Evolutionary conservation across 2,113 vertebrate species (phyloP).

Genomic region (Arothron firmamentum): DNA sequence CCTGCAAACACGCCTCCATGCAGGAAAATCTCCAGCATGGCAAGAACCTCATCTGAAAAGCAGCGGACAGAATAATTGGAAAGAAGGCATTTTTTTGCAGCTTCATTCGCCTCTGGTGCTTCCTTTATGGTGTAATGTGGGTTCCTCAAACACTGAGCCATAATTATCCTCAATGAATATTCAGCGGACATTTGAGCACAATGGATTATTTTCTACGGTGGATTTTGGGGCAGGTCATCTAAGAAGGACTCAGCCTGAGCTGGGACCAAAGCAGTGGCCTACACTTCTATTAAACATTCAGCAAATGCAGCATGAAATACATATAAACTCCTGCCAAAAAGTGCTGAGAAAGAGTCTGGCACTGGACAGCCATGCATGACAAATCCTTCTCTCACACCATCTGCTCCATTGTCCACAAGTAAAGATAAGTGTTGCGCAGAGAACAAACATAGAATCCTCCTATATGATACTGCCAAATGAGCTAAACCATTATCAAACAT

Average conservation of each 20-base stretch:
- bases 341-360: conserved; percentile 60
- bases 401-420: conserved; percentile 66
- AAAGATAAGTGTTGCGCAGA: conserved; percentile 63
- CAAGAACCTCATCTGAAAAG: not conserved
- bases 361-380: conserved; percentile 61
- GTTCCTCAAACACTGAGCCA: conserved; percentile 11
- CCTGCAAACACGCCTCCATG: no score
- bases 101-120: conserved; percentile 4
- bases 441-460: conserved; percentile 41
- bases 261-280: conserved; percentile 27
- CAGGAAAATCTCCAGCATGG: not conserved
- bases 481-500: conserved; percentile 19
- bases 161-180: conserved; percentile 17
- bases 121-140: conserved; percentile 4
- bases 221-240: conserved; percentile 20
- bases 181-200: conserved; percentile 6
- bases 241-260: conserved; percentile 13
- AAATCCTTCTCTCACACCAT: conserved; percentile 69
- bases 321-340: conserved; percentile 62
- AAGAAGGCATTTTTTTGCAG: not conserved
- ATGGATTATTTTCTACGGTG: conserved; percentile 29
- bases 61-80: not conserved
- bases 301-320: conserved; percentile 59
- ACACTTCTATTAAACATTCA: conserved; percentile 35
- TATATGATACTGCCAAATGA: conserved; percentile 34